A percentile compares a stretch with the other conserved stretches of the same genome.
These are phyloP conservation scores for Pterocles orientalis DNA, from an alignment of 2,113 vertebrate species.

Conservation along the genomic window DNA sequence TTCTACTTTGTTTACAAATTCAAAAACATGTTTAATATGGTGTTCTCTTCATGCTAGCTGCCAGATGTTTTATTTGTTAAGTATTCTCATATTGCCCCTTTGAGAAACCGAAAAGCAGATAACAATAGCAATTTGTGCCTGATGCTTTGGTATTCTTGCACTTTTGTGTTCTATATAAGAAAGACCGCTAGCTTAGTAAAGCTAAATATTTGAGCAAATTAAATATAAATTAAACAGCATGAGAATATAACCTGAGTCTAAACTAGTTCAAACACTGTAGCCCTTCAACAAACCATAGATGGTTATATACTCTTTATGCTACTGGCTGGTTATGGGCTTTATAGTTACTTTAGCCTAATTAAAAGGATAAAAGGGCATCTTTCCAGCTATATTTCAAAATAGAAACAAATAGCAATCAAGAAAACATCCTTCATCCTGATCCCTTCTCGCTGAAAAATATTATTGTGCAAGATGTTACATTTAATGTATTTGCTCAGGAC, in stretches of 20 bases:
- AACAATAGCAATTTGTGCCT: not conserved
- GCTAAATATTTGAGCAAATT: not conserved
- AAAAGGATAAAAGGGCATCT: not conserved
- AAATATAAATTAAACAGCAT: not conserved
- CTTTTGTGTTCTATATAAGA: not conserved
- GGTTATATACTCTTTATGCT: not conserved
- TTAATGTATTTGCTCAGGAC: not conserved
- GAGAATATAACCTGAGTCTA: not conserved
- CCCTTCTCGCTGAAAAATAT: accelerated
- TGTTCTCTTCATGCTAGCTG: not conserved
- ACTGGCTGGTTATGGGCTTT: not conserved
- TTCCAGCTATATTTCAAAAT: not conserved
- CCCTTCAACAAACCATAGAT: not conserved
- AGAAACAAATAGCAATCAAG: not conserved
- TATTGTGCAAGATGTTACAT: not conserved
- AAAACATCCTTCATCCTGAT: not conserved
- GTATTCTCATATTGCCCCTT: not conserved
- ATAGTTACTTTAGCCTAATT: not conserved
- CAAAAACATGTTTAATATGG: not conserved
- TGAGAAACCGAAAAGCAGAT: not conserved
- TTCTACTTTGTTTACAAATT: not conserved
- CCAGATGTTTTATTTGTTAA: not conserved
- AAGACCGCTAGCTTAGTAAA: not conserved
- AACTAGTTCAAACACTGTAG: not conserved
- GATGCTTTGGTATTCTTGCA: not conserved